phyloP scores from a whole-genome alignment of 2,113 vertebrate genomes.

The Podarcis cretensis region DNA sequence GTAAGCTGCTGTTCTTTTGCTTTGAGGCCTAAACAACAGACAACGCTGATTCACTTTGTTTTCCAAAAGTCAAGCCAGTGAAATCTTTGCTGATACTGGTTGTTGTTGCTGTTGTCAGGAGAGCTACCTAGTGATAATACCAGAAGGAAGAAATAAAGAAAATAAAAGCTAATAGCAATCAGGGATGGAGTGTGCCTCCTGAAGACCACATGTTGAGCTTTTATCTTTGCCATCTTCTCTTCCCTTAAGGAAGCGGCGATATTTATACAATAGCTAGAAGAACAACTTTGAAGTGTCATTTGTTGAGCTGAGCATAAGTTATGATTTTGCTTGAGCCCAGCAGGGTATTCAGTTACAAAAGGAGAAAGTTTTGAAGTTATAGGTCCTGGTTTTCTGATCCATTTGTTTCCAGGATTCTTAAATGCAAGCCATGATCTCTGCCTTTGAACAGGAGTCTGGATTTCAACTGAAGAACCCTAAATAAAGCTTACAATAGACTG shows the following conservation, averaged over 20 bases:
- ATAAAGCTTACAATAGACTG: not conserved
- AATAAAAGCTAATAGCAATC: not conserved
- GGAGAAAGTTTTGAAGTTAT: not conserved
- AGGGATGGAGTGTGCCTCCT: not conserved
- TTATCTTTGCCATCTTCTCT: slow-evolving; percentile 27
- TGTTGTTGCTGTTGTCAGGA: not conserved
- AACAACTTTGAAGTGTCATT: slow-evolving; percentile 21
- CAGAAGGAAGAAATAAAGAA: not conserved
- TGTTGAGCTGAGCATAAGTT: slow-evolving; percentile 14
- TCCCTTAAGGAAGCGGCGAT: not conserved
- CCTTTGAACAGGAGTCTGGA: not conserved
- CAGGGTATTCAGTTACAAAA: slow-evolving; percentile 36
- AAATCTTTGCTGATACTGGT: not conserved
- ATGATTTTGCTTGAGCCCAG: slow-evolving; percentile 29
- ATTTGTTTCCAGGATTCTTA: slow-evolving; percentile 20
- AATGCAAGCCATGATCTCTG: not conserved
- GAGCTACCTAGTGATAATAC: accelerated
- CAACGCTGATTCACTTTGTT: not conserved
- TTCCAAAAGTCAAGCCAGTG: slow-evolving; percentile 8
- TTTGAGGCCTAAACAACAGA: slow-evolving; percentile 33
- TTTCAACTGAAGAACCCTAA: not conserved
- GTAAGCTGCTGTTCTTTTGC: not conserved
- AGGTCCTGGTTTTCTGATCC: not conserved
- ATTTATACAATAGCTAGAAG: slow-evolving; percentile 6
- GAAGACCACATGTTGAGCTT: slow-evolving; percentile 18